Evolutionary conservation across 1,140 invertebrate species (phyloP).

Genomic region (Luehdorfia chinensis): DNA sequence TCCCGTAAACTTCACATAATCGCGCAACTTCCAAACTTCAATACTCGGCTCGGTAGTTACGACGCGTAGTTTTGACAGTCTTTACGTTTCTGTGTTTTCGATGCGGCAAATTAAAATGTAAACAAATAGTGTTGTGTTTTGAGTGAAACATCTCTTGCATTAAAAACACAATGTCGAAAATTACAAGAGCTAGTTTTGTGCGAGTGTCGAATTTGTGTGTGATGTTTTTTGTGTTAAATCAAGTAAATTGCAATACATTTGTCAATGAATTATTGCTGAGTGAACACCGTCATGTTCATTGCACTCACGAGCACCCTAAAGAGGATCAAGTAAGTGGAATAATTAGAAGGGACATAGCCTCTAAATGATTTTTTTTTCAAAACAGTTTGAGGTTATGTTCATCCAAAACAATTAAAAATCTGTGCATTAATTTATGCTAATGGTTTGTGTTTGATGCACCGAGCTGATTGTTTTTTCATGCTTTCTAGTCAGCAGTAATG

Average conservation of each 20-base stretch:
- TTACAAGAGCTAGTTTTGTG: constrained; percentile 24
- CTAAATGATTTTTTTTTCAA: too few species aligned
- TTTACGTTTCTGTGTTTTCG: constrained; percentile 13
- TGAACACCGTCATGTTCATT: constrained; percentile 52
- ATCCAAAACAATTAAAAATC: background rate
- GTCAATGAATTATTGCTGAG: constrained; percentile 40
- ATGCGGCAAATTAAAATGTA: constrained; percentile 48
- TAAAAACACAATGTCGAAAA: constrained; percentile 33
- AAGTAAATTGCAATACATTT: constrained; percentile 37
- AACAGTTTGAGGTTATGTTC: constrained; percentile 8
- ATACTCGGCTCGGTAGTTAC: constrained; percentile 26
- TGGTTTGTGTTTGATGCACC: constrained; percentile 1
- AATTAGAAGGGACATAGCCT: background rate
- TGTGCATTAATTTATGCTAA: constrained; percentile 6
- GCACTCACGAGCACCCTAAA: constrained; percentile 60
- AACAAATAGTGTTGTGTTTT: constrained; percentile 44
- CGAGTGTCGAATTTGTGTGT: constrained; percentile 35
- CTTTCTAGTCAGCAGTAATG: constrained; percentile 14
- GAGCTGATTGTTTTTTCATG: constrained; percentile 10
- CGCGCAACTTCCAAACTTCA: too few species aligned
- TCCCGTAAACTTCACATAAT: too few species aligned
- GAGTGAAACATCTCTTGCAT: constrained; percentile 32
- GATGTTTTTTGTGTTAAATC: constrained; percentile 30
- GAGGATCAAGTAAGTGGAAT: constrained; percentile 54
- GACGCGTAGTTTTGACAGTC: constrained; percentile 17